These are phyloP conservation scores for Onychostruthus taczanowskii DNA, from an alignment of 2,113 vertebrate genomes.

Conservation along the genomic window DNA sequence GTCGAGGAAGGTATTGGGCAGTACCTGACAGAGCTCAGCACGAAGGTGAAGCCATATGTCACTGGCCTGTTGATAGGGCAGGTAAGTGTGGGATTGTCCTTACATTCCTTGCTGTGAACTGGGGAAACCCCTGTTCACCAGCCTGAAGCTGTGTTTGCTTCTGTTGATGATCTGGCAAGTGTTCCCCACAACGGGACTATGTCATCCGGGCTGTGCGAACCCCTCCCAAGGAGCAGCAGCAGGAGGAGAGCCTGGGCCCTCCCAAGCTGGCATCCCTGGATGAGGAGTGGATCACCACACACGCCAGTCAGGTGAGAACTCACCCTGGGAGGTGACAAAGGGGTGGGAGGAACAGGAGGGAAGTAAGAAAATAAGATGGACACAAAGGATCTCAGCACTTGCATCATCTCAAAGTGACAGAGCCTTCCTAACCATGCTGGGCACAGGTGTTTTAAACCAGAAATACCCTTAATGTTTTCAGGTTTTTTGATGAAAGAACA, in stretches of 20 bases:
- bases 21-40: conserved; percentile 72
- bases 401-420: background rate
- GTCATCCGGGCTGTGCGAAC: conserved; percentile 83
- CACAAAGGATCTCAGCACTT: background rate
- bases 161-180: conserved; percentile 68
- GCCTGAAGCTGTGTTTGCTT: background rate
- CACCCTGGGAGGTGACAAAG: background rate
- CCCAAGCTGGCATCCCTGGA: conserved; percentile 63
- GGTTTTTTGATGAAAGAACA: background rate
- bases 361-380: background rate
- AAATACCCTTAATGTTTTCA: background rate
- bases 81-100: conserved; percentile 67
- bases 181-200: conserved; percentile 84
- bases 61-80: conserved; percentile 91
- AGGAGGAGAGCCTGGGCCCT: background rate
- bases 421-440: accelerated
- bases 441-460: background rate
- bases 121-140: background rate
- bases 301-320: conserved; percentile 84
- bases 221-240: conserved; percentile 76
- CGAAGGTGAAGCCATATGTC: conserved; percentile 51
- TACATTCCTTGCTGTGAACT: accelerated
- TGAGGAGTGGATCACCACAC: conserved; percentile 85
- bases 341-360: background rate
- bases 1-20: conserved; percentile 75